Evolutionary conservation across 2,888 invertebrate genomes (phyloP).

Genomic region (Troilus luridus): DNA sequence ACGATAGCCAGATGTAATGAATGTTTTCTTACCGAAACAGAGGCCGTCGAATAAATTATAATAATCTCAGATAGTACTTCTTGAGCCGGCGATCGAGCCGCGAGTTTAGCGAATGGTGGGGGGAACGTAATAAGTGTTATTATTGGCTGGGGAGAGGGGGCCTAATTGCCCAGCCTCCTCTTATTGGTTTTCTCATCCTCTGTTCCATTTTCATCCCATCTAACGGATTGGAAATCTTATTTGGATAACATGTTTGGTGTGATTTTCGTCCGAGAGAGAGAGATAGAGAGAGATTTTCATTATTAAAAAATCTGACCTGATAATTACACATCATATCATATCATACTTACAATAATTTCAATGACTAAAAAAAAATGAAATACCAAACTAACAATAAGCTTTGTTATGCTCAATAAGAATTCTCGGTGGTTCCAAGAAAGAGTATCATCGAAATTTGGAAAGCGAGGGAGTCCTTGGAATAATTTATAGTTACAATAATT

Average conservation of each 20-base stretch:
- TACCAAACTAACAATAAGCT: too few species aligned
- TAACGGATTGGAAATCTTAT: not conserved
- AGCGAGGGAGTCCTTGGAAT: too few species aligned
- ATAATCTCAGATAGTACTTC: not conserved
- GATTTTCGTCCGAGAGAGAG: too few species aligned
- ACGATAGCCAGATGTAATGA: not conserved
- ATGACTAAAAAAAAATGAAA: too few species aligned
- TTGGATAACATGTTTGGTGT: not conserved
- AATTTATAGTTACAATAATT: too few species aligned
- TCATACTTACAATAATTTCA: too few species aligned
- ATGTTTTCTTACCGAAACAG: constrained; percentile 31
- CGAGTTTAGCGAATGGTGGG: not conserved
- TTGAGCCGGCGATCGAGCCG: not conserved
- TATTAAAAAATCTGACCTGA: too few species aligned
- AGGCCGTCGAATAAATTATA: constrained; percentile 10
- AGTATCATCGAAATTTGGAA: too few species aligned
- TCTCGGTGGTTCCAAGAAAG: too few species aligned
- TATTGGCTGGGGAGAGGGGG: not conserved
- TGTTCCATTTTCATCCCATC: not conserved
- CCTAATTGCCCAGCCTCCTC: not conserved
- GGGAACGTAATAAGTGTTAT: constrained; percentile 9
- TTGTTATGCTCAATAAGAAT: too few species aligned
- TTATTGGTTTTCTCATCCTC: constrained; percentile 31
- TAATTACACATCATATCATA: too few species aligned
- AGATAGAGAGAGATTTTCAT: too few species aligned